Conservation (phyloP, 2,888 invertebrate species). For the Lampropteryx suffumata region DNA sequence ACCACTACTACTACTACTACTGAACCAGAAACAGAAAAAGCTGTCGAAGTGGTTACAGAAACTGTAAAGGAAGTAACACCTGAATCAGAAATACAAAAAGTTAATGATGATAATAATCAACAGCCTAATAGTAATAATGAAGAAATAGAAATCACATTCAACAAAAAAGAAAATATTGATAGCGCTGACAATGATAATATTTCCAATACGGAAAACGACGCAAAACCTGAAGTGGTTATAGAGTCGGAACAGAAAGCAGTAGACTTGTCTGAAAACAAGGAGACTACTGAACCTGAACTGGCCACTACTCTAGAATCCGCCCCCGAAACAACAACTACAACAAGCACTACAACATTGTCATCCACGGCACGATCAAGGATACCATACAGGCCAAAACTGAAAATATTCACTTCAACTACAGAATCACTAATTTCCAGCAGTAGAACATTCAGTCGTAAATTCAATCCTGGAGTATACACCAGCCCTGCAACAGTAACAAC, state of each 20-base stretch:
- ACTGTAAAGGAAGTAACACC: constrained; percentile 16
- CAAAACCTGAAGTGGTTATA: constrained; percentile 46
- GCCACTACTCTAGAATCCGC: constrained; percentile 38
- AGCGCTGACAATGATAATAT: constrained; percentile 3
- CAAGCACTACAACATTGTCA: constrained; percentile 50
- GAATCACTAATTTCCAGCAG: constrained; percentile 64
- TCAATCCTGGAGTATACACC: constrained; percentile 72
- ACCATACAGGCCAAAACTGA: constrained; percentile 70
- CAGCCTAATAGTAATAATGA: constrained; percentile 9
- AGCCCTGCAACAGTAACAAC: constrained; percentile 65
- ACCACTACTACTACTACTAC: constrained; percentile 27
- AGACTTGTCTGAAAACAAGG: constrained; percentile 50
- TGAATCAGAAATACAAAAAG: constrained; percentile 5
- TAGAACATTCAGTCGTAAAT: constrained; percentile 75
- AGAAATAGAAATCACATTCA: constrained; percentile 17
- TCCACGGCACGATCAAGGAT: constrained; percentile 57
- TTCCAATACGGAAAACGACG: constrained; percentile 17
- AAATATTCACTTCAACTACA: constrained; percentile 70
- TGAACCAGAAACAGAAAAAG: constrained; percentile 31
- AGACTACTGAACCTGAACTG: constrained; percentile 33
- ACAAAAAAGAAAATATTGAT: constrained; percentile 12
- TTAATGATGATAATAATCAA: constrained; percentile 8
- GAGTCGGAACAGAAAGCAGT: constrained; percentile 50
- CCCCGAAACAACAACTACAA: constrained; percentile 58
- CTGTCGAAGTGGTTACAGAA: constrained; percentile 30